Percentiles rank a stretch among this genome's conserved stretches.
Conservation (phyloP, 1,140 invertebrate genomes). For the Lasaia peninsularis region DNA sequence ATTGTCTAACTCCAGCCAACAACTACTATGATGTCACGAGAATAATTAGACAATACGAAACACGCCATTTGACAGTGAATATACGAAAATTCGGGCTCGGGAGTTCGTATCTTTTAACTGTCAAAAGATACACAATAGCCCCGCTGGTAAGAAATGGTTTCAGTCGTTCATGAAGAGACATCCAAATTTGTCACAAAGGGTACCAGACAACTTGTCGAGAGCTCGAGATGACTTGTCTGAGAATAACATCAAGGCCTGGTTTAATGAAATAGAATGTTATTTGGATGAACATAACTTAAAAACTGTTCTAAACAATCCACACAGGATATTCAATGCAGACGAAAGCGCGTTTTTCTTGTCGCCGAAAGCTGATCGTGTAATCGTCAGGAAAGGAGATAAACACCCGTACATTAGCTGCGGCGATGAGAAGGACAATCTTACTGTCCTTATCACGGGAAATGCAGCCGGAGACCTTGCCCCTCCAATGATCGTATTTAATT, state of each 20-base stretch:
- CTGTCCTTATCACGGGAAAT: conserved; percentile 30
- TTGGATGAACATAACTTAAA: conserved; percentile 30
- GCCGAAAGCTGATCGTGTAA: conserved; percentile 11
- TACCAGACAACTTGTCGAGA: conserved; percentile 45
- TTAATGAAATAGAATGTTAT: conserved; percentile 22
- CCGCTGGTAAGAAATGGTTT: conserved; percentile 35
- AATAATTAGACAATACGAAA: no score
- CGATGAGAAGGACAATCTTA: conserved; percentile 31
- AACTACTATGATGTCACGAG: no score
- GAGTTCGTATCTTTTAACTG: no score
- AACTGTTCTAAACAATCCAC: conserved; percentile 39
- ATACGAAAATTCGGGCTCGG: no score
- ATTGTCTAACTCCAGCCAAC: no score
- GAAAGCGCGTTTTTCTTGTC: conserved; percentile 15
- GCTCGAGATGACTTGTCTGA: conserved; percentile 38
- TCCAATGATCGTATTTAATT: conserved; percentile 25
- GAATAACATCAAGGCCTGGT: conserved; percentile 16
- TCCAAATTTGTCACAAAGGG: conserved; percentile 38
- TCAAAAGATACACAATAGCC: no score
- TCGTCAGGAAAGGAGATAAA: conserved; percentile 4
- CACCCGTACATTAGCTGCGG: conserved; percentile 16
- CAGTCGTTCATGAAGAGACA: conserved; percentile 51
- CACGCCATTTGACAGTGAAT: no score
- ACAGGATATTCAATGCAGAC: conserved; percentile 40
- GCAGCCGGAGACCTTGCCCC: conserved; percentile 26